Evolutionary conservation across 2,888 invertebrate species (phyloP).

Genomic region (Argyresthia albistria): DNA sequence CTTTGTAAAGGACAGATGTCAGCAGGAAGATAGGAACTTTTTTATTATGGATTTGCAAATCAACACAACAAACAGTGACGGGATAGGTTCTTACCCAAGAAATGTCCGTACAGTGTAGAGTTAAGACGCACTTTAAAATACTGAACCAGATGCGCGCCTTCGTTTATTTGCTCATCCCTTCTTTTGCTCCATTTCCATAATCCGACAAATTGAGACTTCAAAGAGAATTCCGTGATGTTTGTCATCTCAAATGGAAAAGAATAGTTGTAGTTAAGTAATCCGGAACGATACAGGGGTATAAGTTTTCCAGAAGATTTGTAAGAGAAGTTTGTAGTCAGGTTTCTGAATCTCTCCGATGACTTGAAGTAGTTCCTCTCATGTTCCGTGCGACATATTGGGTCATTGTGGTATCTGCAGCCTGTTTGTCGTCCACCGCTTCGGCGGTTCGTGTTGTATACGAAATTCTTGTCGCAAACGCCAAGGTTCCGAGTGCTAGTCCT

Average conservation of each 20-base stretch:
- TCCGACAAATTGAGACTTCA: background rate
- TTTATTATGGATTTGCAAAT: too few species aligned
- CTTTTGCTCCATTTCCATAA: background rate
- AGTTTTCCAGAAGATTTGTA: slow-evolving; percentile 26
- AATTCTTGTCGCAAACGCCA: slow-evolving; percentile 37
- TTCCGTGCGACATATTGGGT: slow-evolving; percentile 21
- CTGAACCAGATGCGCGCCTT: slow-evolving; percentile 36
- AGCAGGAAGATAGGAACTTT: too few species aligned
- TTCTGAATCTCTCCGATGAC: slow-evolving; percentile 35
- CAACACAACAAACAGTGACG: too few species aligned
- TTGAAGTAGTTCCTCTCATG: slow-evolving; percentile 41
- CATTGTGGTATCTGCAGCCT: slow-evolving; percentile 9
- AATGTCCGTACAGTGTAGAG: slow-evolving; percentile 45
- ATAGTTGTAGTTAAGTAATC: slow-evolving; percentile 34
- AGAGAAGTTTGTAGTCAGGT: slow-evolving; percentile 31
- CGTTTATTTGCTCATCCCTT: background rate
- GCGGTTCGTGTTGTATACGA: slow-evolving; percentile 13
- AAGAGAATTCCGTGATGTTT: slow-evolving; percentile 31
- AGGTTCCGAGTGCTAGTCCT: slow-evolving; percentile 6
- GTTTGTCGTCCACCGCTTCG: background rate
- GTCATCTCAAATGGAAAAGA: slow-evolving; percentile 37
- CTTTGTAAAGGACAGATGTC: too few species aligned
- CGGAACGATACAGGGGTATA: slow-evolving; percentile 33
- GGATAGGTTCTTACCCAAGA: slow-evolving; percentile 45
- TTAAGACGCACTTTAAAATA: slow-evolving; percentile 55